Conservation (phyloP, 2,113 vertebrate genomes). For the Erythrolamprus reginae region DNA sequence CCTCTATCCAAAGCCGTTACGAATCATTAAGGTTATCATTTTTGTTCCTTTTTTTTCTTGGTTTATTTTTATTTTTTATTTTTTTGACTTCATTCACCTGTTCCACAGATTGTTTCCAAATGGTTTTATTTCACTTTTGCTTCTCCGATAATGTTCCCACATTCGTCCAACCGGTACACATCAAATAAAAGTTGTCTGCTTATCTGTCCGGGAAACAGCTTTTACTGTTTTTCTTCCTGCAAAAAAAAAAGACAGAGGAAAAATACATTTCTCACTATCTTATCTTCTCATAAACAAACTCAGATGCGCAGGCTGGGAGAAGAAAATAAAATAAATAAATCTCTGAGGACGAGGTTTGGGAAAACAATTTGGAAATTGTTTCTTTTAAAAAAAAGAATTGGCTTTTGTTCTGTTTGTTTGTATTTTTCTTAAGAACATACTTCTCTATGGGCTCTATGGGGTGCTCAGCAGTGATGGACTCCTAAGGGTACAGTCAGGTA, state of each 20-base stretch:
- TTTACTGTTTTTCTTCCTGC: conserved; percentile 77
- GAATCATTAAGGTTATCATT: neutral
- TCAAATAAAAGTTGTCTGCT: conserved; percentile 82
- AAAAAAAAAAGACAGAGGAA: conserved; percentile 41
- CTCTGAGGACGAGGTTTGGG: conserved; percentile 55
- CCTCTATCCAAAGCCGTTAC: neutral
- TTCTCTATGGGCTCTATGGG: too few relatives aligned
- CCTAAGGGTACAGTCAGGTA: too few relatives aligned
- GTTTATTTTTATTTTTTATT: too few relatives aligned
- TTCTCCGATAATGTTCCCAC: conserved; percentile 76
- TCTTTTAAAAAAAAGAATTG: conserved; percentile 9
- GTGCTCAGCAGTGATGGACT: too few relatives aligned
- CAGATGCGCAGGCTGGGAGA: conserved; percentile 67
- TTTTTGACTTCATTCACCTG: neutral
- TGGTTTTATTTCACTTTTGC: conserved; percentile 74
- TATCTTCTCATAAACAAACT: conserved; percentile 83
- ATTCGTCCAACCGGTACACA: conserved; percentile 79
- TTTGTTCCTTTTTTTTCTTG: neutral
- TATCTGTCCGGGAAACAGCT: conserved; percentile 75
- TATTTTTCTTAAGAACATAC: conserved; percentile 51
- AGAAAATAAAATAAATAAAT: conserved; percentile 26
- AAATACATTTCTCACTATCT: conserved; percentile 81
- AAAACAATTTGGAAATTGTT: neutral
- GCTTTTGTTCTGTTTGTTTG: neutral
- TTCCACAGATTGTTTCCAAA: conserved; percentile 47